Percentiles rank a stretch among this genome's conserved stretches.
Conservation (phyloP, 2,888 invertebrate species). For the Yponomeuta malinellus region DNA sequence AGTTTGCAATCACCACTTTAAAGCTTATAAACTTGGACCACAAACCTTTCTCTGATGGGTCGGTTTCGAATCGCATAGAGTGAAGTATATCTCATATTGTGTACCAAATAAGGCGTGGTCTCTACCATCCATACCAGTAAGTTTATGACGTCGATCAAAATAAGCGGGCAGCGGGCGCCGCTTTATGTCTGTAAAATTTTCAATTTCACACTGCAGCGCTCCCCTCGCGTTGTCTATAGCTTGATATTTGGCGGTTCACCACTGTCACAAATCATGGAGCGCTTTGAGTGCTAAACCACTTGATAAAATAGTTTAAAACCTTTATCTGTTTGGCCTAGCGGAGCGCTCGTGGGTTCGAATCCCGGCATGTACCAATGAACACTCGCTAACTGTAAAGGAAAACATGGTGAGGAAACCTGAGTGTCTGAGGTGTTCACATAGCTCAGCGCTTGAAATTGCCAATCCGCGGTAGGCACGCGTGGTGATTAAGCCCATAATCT, state of each 20-base stretch:
- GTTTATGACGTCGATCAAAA: conserved; percentile 47
- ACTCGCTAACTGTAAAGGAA: no score
- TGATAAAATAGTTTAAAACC: no score
- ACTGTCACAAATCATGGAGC: neutral
- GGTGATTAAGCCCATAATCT: no score
- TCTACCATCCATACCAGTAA: conserved; percentile 35
- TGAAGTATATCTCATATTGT: conserved; percentile 47
- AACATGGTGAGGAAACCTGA: no score
- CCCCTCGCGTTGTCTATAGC: conserved; percentile 3
- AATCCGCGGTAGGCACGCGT: no score
- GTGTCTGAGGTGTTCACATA: no score
- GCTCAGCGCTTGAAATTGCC: no score
- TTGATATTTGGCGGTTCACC: neutral
- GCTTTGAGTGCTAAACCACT: neutral
- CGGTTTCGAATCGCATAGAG: conserved; percentile 53
- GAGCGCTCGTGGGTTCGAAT: no score
- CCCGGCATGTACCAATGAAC: no score
- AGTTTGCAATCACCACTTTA: no score
- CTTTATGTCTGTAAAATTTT: conserved; percentile 51
- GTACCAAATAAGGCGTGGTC: conserved; percentile 65
- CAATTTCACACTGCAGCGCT: conserved; percentile 55
- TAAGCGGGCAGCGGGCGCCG: conserved; percentile 38
- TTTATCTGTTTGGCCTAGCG: no score
- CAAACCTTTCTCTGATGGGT: conserved; percentile 20
- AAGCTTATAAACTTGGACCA: neutral